Percentiles rank a stretch among this genome's conserved stretches.
phyloP scores from a whole-genome alignment of 2,113 vertebrate genomes.

The Phylloscopus trochiloides region DNA sequence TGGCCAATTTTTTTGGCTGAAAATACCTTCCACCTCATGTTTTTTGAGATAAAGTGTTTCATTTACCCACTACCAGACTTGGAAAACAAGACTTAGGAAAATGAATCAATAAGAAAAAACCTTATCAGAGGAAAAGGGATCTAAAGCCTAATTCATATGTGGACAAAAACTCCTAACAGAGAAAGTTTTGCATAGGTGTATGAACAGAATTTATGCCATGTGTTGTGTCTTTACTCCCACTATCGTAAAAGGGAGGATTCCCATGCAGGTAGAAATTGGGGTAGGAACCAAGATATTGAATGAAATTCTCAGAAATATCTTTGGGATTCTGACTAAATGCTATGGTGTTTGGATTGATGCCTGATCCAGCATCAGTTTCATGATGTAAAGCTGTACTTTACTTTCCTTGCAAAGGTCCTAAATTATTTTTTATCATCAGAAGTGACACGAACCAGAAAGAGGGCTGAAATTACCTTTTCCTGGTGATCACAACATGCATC shows the following conservation, averaged over 20 bases:
- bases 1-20: neutral
- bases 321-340: neutral
- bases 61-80: neutral
- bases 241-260: neutral
- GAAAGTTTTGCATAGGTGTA: neutral
- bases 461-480: neutral
- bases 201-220: neutral
- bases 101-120: neutral
- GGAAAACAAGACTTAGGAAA: neutral
- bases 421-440: neutral
- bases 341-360: neutral
- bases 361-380: neutral
- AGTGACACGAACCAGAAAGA: neutral
- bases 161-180: neutral
- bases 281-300: neutral
- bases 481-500: neutral
- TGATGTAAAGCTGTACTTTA: neutral
- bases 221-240: neutral
- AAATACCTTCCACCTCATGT: neutral
- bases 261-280: neutral
- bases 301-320: neutral
- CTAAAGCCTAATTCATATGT: neutral
- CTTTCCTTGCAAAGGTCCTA: neutral
- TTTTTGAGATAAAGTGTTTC: conserved; percentile 11
- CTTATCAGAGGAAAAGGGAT: neutral